Conservation (phyloP, 2,888 invertebrate species). For the Orchesellides sinensis region DNA sequence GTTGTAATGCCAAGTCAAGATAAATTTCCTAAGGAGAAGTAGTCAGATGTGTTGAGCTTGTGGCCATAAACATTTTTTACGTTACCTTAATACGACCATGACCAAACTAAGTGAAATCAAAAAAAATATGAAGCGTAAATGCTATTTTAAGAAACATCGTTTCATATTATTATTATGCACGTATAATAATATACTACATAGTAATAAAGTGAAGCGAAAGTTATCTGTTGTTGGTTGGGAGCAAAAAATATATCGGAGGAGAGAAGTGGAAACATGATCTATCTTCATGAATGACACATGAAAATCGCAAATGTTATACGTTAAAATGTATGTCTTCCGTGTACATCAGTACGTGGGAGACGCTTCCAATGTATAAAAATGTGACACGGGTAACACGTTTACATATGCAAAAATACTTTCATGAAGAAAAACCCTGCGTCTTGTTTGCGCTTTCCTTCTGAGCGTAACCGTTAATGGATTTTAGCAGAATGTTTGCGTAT, state of each 20-base stretch:
- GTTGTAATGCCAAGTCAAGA: not conserved
- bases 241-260: not conserved
- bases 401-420: too few species aligned
- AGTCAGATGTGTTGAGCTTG: not conserved
- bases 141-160: not conserved
- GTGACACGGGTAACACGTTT: not conserved
- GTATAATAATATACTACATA: too few species aligned
- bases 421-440: not conserved
- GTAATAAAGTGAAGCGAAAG: too few species aligned
- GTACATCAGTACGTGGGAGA: not conserved
- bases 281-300: not conserved
- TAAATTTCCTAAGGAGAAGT: not conserved
- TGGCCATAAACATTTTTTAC: not conserved
- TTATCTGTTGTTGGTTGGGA: too few species aligned
- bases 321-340: too few species aligned
- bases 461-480: constrained; percentile 40
- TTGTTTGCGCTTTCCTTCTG: not conserved
- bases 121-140: not conserved
- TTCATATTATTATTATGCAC: not conserved
- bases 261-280: not conserved
- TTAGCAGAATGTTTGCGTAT: constrained; percentile 31
- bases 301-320: not conserved
- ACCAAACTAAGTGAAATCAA: not conserved
- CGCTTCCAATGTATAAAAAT: not conserved
- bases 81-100: constrained; percentile 1